Base-by-base conservation (phyloP, 2,888 invertebrate genomes). In the Lucinisca nassula region DNA sequence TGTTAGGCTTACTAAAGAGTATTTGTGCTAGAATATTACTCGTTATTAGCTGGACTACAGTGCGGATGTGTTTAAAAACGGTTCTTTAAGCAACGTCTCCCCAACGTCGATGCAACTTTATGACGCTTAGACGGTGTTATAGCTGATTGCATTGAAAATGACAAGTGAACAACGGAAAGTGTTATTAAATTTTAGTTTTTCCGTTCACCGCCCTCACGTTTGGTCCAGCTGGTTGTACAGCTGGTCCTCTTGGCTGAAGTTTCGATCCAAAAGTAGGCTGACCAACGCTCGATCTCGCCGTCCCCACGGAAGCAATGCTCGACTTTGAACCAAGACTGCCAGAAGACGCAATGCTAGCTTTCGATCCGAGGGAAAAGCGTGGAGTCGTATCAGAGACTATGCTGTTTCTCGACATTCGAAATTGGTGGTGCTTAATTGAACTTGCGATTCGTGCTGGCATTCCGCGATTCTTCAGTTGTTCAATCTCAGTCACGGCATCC, bases 351-450 rank as follows among this genome's bases (percentile, higher is more conserved):
- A 90, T 78, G 32, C 87, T 85, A n/a, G 73, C 78, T 21, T 83
- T 85, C 24, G 87, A 58, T 8, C 27, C 27, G 4, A 58, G 2
- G 1, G 32, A 17, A 21, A 67, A 67, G n/a, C 85, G 87, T 12
- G 89, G 89, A 21, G 89, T 87, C 0, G 89, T 90, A n/a, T 90
- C 89, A 17, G 89, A 78, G 0, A 90, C 83, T 32, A 84, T 72
- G 35, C 73, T 83, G 30, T 84, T 82, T n/a, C 75, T 55, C 8
- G 85, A 80, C 89, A 90, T 80, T 38, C 89, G 40, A 72, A 83
- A 90, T 76, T 90, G 88, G 81, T 90, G 90, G 77, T 87, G 75
- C 79, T 90, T 90, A 74, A 90, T 90, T 32, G 88, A 88, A 35
- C 80, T 87, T 14, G 88, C 88, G 0, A 87, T 90, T 32, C 90